Evolutionary conservation across 2,113 vertebrate species (phyloP), one percentile per base, ranked within the genome.

Genomic region (Australoheros scitulus): DNA sequence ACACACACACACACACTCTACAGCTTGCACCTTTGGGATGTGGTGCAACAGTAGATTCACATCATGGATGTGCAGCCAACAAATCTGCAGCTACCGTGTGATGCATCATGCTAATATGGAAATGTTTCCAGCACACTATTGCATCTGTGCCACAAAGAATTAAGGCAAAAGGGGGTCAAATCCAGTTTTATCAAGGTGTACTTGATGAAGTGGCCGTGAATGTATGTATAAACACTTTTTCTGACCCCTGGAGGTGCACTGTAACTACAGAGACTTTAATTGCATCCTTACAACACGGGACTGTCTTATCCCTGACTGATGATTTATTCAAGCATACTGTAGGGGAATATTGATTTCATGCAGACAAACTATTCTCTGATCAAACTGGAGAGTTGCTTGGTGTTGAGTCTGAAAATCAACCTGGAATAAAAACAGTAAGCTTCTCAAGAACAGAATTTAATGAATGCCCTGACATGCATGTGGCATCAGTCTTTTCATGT

Each of bases 401-500:
- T 10, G 65, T 24, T 34, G 47, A 32, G 50, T 68, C 52, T 64
- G 50, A 76, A 75, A 84, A 81, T 81, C 56, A 77, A 9, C 78
- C 38, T 59, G 43, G 61, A 68, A 58, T 26, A 68, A 50, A 58
- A 29, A 47, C 56, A 24, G 22, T 26, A 18, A 47, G 34, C 60
- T 65, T 50, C 38, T 81, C 79, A 55, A 64, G 38, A 81, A 76
- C 38, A 17, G 61, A 75, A 81, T 57, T 81, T 81, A 86, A 81
- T 77, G 81, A 72, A 81, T 57, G 15, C 20, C 22, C 57, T 20
- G 74, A 77, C 74, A 24, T 24, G 4, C 60, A 52, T 43, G 34
- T 60, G 7, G 20, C 56, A 63, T 79, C 56, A 79, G 61, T 86
- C 74, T 81, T 61, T 77, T 61, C 63, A 61, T 24, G 22, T 56